These are phyloP conservation scores for Sebastes itinus DNA, from an alignment of 2,797 vertebrate genomes.

Conservation along the genomic window DNA sequence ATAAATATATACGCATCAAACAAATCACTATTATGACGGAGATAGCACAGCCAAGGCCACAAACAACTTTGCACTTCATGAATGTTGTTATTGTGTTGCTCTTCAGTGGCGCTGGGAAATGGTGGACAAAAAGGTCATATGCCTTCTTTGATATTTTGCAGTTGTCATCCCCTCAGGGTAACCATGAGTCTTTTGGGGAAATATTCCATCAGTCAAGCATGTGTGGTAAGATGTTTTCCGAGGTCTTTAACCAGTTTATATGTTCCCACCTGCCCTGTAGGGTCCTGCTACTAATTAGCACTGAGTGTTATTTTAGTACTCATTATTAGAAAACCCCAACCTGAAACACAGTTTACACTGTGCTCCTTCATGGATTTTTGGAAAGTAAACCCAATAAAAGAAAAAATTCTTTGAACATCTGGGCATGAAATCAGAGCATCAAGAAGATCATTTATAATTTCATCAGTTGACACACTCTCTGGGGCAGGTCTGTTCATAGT, in stretches of 20 bases:
- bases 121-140: constrained; percentile 45
- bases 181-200: constrained; percentile 32
- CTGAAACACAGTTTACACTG: neutral
- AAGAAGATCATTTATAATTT: neutral
- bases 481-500: neutral
- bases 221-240: neutral
- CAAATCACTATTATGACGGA: neutral
- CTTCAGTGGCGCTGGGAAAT: neutral
- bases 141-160: constrained; percentile 34
- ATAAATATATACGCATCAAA: neutral
- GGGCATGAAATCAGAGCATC: neutral
- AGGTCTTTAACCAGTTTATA: neutral
- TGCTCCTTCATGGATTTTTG: neutral
- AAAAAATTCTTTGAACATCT: neutral
- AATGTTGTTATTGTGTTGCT: constrained; percentile 45
- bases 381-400: neutral
- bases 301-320: neutral
- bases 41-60: neutral
- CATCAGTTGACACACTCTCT: neutral
- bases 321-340: neutral
- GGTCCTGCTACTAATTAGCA: neutral
- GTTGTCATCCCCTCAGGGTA: constrained; percentile 25
- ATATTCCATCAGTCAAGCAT: constrained; percentile 39
- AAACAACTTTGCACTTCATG: constrained; percentile 27
- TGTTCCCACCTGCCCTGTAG: neutral